Evolutionary conservation across 2,797 vertebrate genomes (phyloP).

Genomic region (Aldrovandia affinis): DNA sequence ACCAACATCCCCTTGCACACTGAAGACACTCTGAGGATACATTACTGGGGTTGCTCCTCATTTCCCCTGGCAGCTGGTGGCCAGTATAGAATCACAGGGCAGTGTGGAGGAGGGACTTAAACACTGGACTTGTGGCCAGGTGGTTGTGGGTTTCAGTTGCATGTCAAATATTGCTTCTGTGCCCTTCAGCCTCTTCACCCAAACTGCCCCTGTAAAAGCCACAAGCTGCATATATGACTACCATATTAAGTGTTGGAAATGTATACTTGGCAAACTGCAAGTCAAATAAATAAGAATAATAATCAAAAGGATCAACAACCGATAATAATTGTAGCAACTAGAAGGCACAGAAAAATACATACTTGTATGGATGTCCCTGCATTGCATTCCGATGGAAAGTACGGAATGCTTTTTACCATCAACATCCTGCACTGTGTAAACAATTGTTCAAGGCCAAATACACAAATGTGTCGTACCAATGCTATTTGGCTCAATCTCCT

Average conservation of each 20-base stretch:
- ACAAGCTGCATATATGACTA: not conserved
- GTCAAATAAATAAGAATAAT: not conserved
- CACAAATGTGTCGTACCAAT: not conserved
- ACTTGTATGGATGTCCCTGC: not conserved
- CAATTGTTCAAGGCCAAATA: conserved; percentile 9
- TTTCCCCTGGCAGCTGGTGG: not conserved
- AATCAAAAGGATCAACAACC: not conserved
- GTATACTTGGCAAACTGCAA: not conserved
- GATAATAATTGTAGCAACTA: not conserved
- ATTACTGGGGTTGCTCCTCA: not conserved
- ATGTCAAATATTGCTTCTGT: not conserved
- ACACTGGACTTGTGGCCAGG: not conserved
- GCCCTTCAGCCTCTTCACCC: not conserved
- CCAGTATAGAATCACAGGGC: not conserved
- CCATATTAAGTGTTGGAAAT: not conserved
- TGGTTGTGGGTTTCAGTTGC: not conserved
- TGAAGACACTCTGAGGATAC: conserved; percentile 2
- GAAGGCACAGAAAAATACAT: not conserved
- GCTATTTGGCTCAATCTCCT: not conserved
- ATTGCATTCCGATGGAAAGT: not conserved
- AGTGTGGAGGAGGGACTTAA: not conserved
- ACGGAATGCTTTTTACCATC: conserved; percentile 11
- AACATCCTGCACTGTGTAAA: not conserved
- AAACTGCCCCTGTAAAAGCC: not conserved
- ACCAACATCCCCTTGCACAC: not conserved